phyloP scores from a whole-genome alignment of 2,113 vertebrate species.

The Todiramphus chloris region DNA sequence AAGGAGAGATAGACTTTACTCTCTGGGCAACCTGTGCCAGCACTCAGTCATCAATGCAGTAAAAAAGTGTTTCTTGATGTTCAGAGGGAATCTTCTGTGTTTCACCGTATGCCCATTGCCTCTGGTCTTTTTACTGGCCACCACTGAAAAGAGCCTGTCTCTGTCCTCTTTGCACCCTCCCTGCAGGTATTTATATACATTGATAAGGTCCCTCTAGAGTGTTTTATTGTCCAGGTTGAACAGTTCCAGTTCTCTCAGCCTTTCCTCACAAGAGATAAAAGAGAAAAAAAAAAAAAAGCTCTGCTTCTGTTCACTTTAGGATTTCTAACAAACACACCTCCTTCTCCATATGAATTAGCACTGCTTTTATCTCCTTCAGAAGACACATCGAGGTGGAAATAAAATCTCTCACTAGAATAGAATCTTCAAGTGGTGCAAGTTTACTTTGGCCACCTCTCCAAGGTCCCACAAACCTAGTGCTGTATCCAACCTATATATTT shows the following conservation, averaged over 20 bases:
- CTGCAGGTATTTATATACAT: background rate
- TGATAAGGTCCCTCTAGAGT: too few species aligned
- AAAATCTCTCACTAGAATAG: conserved; percentile 61
- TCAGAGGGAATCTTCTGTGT: background rate
- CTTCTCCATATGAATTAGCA: background rate
- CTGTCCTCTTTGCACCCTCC: background rate
- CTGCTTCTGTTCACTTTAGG: background rate
- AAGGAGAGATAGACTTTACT: background rate
- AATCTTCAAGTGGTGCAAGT: conserved; percentile 61
- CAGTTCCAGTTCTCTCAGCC: background rate
- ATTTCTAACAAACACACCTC: background rate
- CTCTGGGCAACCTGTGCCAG: background rate
- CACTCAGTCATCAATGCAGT: rapidly evolving
- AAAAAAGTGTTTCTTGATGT: background rate
- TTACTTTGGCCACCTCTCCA: conserved; percentile 67
- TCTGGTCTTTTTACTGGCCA: background rate
- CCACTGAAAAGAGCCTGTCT: background rate
- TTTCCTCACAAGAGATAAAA: background rate
- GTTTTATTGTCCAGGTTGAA: background rate
- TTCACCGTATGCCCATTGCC: background rate
- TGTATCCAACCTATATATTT: conserved; percentile 66
- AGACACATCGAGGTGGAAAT: conserved; percentile 6
- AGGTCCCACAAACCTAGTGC: conserved; percentile 60
- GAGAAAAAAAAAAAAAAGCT: background rate
- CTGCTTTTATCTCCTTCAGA: conserved; percentile 42